Base-by-base conservation (phyloP, 2,113 vertebrate species). In the Desmodus rotundus region DNA sequence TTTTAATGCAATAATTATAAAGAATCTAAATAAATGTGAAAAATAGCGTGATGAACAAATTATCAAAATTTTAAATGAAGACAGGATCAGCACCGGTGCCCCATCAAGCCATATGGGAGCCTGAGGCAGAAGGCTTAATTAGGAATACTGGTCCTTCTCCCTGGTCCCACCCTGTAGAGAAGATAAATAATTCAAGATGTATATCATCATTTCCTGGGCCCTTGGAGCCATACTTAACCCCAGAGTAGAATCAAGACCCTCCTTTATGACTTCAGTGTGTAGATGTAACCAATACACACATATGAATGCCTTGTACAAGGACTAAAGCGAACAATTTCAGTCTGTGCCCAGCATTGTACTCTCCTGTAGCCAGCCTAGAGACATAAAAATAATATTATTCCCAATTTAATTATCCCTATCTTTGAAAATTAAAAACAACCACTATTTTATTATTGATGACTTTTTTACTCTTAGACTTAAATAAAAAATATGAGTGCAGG, bases 351-450 rank as follows among this genome's bases (percentile, higher is more conserved):
- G 33, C 5, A 10, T 12, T 52, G 0, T 12, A 65, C 16, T 89
- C 15, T 43, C 36, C 41, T 73, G 14, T 1, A 58, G 20, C 8
- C 11, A 83, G 45, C n/a, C 3, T 47, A 41, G 43, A 38, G 70
- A 36, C n/a, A 83, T 58, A 73, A 78, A 78, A 93, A 93, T 33
- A 31, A 54, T 45, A 58, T 38, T 58, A 83, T 87, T 82, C 31
- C 91, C 33, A 88, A 96, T 82, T 91, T 76, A 90, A 94, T 93
- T 96, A 67, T 20, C 70, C 78, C 6, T 56, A 89, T 63, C 50
- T 83, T 95, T 76, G 47, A 95, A 93, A 89, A 80, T 82, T 11
- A 1, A 22, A 45, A 41, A 36, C 93, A 58, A 87, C 12, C 47
- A 43, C 61, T 84, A 10, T 81, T 87, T 87, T 93, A 19, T 93